phyloP scores from a whole-genome alignment of 2,888 invertebrate species.

The Tachina lurida region DNA sequence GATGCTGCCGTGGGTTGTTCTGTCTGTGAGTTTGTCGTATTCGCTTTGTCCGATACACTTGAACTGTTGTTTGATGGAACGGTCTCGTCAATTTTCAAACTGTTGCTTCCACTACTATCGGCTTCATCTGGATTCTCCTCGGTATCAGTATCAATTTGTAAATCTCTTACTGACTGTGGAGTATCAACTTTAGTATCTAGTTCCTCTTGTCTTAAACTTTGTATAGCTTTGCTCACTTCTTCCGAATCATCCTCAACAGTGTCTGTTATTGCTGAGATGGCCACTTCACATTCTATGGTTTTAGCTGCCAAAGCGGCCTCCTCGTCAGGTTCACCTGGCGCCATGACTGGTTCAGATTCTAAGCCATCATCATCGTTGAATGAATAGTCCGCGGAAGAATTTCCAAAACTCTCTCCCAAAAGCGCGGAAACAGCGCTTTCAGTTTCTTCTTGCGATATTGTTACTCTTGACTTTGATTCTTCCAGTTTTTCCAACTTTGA shows the following conservation, averaged over 20 bases:
- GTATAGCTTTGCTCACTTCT: conserved; percentile 92
- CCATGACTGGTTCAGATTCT: conserved; percentile 83
- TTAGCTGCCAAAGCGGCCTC: conserved; percentile 83
- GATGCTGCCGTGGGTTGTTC: conserved; percentile 17
- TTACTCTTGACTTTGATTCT: conserved; percentile 89
- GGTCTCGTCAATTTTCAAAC: conserved; percentile 79
- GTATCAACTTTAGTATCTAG: conserved; percentile 91
- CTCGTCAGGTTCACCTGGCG: conserved; percentile 82
- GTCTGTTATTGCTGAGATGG: conserved; percentile 55
- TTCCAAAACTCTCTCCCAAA: conserved; percentile 92
- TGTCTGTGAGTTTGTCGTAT: conserved; percentile 1
- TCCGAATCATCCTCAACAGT: conserved; percentile 86
- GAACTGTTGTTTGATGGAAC: conserved; percentile 62
- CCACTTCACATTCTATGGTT: conserved; percentile 77
- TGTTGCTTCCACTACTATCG: conserved; percentile 81
- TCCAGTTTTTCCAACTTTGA: conserved; percentile 85
- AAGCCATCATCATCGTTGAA: conserved; percentile 77
- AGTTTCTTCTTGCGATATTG: conserved; percentile 95
- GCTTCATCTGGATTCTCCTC: conserved; percentile 88
- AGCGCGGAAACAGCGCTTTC: conserved; percentile 95
- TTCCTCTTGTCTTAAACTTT: conserved; percentile 89
- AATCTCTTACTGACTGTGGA: conserved; percentile 91
- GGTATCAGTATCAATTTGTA: conserved; percentile 93
- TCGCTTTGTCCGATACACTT: conserved; percentile 50
- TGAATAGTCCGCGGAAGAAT: conserved; percentile 84